Conservation (phyloP, 2,797 vertebrate species). For the Acanthurus tractus region DNA sequence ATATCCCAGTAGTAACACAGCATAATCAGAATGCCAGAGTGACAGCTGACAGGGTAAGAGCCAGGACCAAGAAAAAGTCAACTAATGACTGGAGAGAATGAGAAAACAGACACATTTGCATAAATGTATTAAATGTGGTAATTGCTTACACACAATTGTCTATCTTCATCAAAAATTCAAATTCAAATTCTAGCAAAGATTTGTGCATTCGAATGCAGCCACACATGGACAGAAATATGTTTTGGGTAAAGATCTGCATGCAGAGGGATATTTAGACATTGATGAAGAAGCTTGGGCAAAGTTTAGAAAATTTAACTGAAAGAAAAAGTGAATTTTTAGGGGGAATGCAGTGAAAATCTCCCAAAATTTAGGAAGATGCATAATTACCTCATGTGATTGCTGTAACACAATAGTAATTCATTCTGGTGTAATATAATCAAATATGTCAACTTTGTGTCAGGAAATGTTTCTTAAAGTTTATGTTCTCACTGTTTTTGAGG, state of each 20-base stretch:
- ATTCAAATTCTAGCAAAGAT: background rate
- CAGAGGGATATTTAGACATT: background rate
- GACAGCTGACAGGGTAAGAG: background rate
- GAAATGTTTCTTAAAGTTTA: background rate
- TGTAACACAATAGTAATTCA: background rate
- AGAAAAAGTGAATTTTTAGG: background rate
- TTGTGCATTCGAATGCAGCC: background rate
- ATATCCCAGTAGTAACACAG: background rate
- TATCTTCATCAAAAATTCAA: conserved; percentile 19
- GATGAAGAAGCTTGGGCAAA: no score
- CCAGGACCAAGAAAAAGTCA: background rate
- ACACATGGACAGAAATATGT: background rate
- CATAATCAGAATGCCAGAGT: conserved; percentile 19
- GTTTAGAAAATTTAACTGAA: background rate
- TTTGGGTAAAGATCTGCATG: background rate
- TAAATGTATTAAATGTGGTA: conserved; percentile 21
- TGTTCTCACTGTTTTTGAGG: background rate
- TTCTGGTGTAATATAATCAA: background rate
- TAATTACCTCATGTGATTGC: background rate
- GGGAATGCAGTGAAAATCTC: background rate
- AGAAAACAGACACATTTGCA: conserved; percentile 22
- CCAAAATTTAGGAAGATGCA: background rate
- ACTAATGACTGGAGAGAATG: conserved; percentile 5
- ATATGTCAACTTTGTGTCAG: background rate
- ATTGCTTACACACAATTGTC: conserved; percentile 9